phyloP scores from a whole-genome alignment of 2,797 vertebrate species.

The Pseudotriccus pelzelni region DNA sequence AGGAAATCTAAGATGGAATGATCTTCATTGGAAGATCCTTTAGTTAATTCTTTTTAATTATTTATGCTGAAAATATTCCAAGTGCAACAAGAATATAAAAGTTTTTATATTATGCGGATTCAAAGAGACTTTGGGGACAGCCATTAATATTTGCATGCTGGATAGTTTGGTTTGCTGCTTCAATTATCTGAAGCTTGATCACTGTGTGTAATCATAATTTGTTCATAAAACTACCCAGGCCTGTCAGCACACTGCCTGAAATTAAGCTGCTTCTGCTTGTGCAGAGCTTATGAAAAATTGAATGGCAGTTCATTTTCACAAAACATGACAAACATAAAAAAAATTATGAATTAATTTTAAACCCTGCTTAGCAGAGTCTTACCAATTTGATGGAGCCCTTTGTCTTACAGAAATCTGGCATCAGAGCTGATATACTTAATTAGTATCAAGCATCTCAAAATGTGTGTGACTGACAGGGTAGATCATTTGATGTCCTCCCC shows the following conservation, averaged over 20 bases:
- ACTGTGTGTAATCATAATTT: conserved; percentile 74
- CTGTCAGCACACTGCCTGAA: conserved; percentile 77
- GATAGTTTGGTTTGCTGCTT: conserved; percentile 57
- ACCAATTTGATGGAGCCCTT: conserved; percentile 80
- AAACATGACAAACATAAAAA: conserved; percentile 80
- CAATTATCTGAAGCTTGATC: conserved; percentile 74
- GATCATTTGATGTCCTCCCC: conserved; percentile 58
- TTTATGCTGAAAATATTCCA: conserved; percentile 27
- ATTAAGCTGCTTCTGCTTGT: conserved; percentile 71
- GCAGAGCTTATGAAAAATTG: conserved; percentile 76
- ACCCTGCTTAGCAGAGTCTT: conserved; percentile 77
- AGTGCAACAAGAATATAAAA: background rate
- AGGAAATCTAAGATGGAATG: background rate
- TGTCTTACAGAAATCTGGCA: conserved; percentile 77
- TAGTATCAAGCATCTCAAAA: conserved; percentile 74
- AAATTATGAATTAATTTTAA: conserved; percentile 85
- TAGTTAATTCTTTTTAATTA: background rate
- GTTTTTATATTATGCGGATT: conserved; percentile 41
- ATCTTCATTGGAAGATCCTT: background rate
- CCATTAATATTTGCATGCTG: conserved; percentile 53
- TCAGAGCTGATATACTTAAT: conserved; percentile 78
- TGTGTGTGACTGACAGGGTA: conserved; percentile 72
- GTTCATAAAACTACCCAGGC: conserved; percentile 73
- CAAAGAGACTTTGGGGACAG: conserved; percentile 40
- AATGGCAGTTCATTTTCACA: conserved; percentile 83